Base-by-base conservation (phyloP, 2,113 vertebrate species). In the Oenanthe melanoleuca region DNA sequence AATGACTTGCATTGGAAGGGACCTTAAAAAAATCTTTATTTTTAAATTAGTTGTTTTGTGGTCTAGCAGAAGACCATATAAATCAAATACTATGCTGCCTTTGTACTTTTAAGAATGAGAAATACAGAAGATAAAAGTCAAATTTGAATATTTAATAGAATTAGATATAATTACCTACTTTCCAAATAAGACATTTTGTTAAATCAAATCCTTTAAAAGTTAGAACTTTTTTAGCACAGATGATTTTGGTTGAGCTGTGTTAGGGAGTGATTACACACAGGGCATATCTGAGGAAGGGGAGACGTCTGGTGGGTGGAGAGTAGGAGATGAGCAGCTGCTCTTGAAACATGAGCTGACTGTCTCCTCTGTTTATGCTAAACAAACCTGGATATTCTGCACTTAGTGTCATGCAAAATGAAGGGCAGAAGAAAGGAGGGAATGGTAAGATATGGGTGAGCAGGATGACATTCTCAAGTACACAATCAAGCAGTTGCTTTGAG, bases 281-380 rank as follows among this genome's bases (percentile, higher is more conserved):
- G 61, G 40, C n/a, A 93, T 14, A 83, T 49, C 20, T 73, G 71
- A 91, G 47, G 21, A 50, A 78, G 33, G 21, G 3, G 12, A 73
- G 89, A 33, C 34, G 7, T 19, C 10, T 50, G 8, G 52, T 91
- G 69, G 44, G 47, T 71, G 87, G 34, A 80, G 34, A 70, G 60
- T 42, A 74, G 91, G 45, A 90, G 65, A 56, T 42, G 28, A 84
- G 13, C 75, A 83, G 40, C 42, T 90, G 45, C 45, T 88, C 55
- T 73, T 88, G 64, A 63, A 92, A 81, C 9, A 86, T 0, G 3
- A 88, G n/a, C 25, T 50, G 42, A 44, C 21, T 83, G 22, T 53
- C 52, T 70, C 28, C 26, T 28, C 14, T 67, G 23, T 55, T 83
- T 29, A 13, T 66, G 42, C 59, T 66, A 47, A 92, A 66, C 5